Base-by-base conservation (phyloP, 2,888 invertebrate genomes). In the Drosophila rellima region DNA sequence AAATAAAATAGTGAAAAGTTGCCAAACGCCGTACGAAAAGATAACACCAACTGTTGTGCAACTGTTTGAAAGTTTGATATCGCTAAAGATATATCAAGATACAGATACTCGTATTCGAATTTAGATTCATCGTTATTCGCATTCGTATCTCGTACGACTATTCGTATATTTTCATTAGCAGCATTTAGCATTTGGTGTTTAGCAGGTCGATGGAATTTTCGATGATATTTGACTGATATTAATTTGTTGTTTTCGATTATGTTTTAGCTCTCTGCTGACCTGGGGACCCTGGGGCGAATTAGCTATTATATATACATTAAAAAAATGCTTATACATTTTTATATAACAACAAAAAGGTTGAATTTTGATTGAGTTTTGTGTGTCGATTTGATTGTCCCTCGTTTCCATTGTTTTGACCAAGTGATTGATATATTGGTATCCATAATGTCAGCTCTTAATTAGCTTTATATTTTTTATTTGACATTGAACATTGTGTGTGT, bases 341-440 rank as follows among this genome's bases (percentile, higher is more conserved):
- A 77, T 78, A 80, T 80, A 78, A 80, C 40, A 73, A 15, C 52
- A 71, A 54, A 52, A 71, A 54, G 51, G 40, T 52, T 63, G 44
- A 48, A 50, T 26, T 68, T 80, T 52, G 72, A 37, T 23, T 47
- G 35, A 47, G 37, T 59, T 52, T 55, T 44, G 17, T 59, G 48
- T 31, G 31, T 48, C 60, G 60, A 39, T 31, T 62, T 52, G 35
- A 52, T 26, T 54, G 61, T 52, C 40, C 55, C 37, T 70, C 51
- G 39, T 55, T 59, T 54, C 15, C 39, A 33, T 68, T 50, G 35
- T 56, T 29, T 61, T 57, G 57, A 37, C 59, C 86, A 82, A 69
- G 69, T 82, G 88, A 82, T 88, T 88, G 86, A 82, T 88, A 60
- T 70, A 69, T 70, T 60, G 52, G 29, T 57, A 44, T 47, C 33